Evolutionary conservation across 2,797 vertebrate species (phyloP).

Genomic region (Pipistrellus pygmaeus): DNA sequence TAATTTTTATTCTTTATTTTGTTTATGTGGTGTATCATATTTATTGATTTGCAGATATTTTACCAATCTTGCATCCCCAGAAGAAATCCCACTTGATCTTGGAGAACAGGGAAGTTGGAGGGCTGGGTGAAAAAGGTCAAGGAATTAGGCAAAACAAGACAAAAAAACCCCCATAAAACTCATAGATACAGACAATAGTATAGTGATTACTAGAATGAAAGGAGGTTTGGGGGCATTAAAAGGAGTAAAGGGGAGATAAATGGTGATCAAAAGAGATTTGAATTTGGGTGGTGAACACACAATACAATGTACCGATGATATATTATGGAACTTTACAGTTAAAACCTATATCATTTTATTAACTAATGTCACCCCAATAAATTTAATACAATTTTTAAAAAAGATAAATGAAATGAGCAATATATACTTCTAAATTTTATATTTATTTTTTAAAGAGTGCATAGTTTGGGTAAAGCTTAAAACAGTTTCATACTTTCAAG

Average conservation of each 20-base stretch:
- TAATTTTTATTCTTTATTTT: background rate
- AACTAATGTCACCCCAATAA: background rate
- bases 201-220: background rate
- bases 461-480: conserved; percentile 30
- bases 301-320: background rate
- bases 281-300: background rate
- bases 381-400: background rate
- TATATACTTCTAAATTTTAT: background rate
- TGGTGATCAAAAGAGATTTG: background rate
- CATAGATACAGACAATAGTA: background rate
- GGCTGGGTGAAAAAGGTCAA: background rate
- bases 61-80: background rate
- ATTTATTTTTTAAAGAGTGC: background rate
- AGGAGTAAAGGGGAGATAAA: background rate
- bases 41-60: background rate
- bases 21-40: background rate
- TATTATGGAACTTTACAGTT: background rate
- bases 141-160: background rate
- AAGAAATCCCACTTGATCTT: background rate
- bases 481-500: background rate
- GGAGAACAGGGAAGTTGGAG: background rate
- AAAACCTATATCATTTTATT: background rate
- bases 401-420: background rate
- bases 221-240: no score
- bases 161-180: background rate